Base-by-base conservation (phyloP, 35 echinoderm and acorn worm genomes). In the Lytechinus pictus region DNA sequence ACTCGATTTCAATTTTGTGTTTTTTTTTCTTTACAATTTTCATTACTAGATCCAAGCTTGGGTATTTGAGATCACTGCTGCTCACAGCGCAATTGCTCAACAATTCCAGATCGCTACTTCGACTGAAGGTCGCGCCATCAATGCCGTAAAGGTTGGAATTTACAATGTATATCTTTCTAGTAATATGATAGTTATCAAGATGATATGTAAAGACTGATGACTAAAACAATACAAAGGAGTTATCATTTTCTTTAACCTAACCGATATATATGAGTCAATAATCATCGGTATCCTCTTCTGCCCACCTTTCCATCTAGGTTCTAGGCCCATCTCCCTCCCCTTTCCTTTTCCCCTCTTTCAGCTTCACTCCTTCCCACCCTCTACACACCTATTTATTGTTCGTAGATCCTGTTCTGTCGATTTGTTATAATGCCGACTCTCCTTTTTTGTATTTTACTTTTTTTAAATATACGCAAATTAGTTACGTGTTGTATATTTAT, bases 21-120 rank as follows among this genome's bases (percentile, higher is more conserved):
- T 79, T 16, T 1, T 58, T 11, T 58, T 58, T 58, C 13, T 58
- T 79, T 19, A 79, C 66, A 24, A 6, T n/a, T 24, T 79, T 24
- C 3, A 24, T 7, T 52, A 92, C 14, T 89, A 99, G 98, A 99
- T 99, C 93, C 96, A 97, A 95, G 91, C 95, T 13, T 99, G 98
- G 98, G 95, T 97, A 72, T 86, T 90, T 52, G 96, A 97, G 54
- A 95, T 96, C 52, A 56, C 96, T 11, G 61, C 44, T 21, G 94
- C 95, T 27, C 87, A 97, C 89, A 95, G 93, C 24, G 86, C 96
- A 58, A 91, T 97, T n/a, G 97, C 93, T 28, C 19, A 95, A 57
- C 53, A 56, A 33, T 96, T 97, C 53, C 86, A 95, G 86, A 94
- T 99, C 3, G 86, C 96, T 29, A 93, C 54, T 24, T 96, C 95